phyloP scores from a whole-genome alignment of 2,888 invertebrate species.

The Polymixis flavicincta region DNA sequence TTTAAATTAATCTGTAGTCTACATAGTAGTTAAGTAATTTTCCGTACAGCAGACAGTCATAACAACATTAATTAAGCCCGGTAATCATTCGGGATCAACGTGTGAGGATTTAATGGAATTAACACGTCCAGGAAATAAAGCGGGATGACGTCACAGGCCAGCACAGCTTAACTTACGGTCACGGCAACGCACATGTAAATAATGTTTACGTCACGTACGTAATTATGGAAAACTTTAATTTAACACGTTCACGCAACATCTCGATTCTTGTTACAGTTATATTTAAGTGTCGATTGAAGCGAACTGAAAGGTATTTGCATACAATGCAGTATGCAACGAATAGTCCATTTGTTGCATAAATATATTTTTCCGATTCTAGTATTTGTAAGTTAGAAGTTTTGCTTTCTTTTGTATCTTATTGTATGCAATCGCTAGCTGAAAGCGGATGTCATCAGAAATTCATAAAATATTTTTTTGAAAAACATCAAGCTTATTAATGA shows the following conservation, averaged over 20 bases:
- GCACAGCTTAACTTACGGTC: constrained; percentile 62
- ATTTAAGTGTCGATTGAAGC: constrained; percentile 65
- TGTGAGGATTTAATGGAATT: constrained; percentile 66
- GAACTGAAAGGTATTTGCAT: constrained; percentile 60
- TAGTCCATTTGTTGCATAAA: constrained; percentile 65
- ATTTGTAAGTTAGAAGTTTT: constrained; percentile 36
- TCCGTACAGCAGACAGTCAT: constrained; percentile 21
- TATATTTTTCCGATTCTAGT: constrained; percentile 66
- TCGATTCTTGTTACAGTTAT: constrained; percentile 67
- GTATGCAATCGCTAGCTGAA: constrained; percentile 3
- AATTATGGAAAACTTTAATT: constrained; percentile 70
- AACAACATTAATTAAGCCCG: constrained; percentile 50
- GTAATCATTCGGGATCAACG: constrained; percentile 61
- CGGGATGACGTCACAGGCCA: constrained; percentile 58
- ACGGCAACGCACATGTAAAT: constrained; percentile 66
- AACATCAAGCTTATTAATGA: constrained; percentile 6
- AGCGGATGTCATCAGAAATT: not conserved
- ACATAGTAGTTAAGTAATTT: constrained; percentile 32
- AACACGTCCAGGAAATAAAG: constrained; percentile 68
- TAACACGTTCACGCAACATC: constrained; percentile 67
- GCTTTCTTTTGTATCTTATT: constrained; percentile 10
- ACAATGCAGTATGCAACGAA: constrained; percentile 54
- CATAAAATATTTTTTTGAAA: not conserved
- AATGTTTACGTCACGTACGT: constrained; percentile 71
- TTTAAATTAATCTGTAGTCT: not conserved